Conservation (phyloP, 2,113 vertebrate genomes). For the Triplophysa rosa region DNA sequence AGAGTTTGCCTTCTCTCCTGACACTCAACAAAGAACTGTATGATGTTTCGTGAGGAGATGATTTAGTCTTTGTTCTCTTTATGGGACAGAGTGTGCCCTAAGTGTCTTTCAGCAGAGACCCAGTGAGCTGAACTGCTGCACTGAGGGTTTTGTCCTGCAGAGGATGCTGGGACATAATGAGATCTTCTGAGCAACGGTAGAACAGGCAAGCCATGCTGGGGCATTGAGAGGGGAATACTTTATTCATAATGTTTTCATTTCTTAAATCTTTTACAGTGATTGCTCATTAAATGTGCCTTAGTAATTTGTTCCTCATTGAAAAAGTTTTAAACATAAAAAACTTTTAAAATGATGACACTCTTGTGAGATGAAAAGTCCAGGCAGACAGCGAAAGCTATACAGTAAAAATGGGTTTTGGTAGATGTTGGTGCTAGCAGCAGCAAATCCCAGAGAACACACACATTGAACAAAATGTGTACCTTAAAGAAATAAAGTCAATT, state of each 20-base stretch:
- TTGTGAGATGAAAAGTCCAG: too few relatives aligned
- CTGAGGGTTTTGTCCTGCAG: constrained; percentile 29
- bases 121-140: constrained; percentile 26
- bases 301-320: background rate
- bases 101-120: constrained; percentile 8
- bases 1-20: constrained; percentile 21
- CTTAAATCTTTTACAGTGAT: background rate
- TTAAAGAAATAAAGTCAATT: too few relatives aligned
- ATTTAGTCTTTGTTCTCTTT: constrained; percentile 13
- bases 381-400: too few relatives aligned
- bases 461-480: too few relatives aligned
- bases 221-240: constrained; percentile 10
- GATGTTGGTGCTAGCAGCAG: too few relatives aligned
- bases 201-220: background rate
- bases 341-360: too few relatives aligned
- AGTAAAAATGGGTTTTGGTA: too few relatives aligned
- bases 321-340: too few relatives aligned
- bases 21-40: background rate
- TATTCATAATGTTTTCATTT: background rate
- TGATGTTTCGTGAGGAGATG: background rate
- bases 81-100: background rate
- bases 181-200: constrained; percentile 19
- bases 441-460: too few relatives aligned
- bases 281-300: background rate
- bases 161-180: constrained; percentile 45